Base-by-base conservation (phyloP, 2,113 vertebrate species). In the Pantherophis guttatus region DNA sequence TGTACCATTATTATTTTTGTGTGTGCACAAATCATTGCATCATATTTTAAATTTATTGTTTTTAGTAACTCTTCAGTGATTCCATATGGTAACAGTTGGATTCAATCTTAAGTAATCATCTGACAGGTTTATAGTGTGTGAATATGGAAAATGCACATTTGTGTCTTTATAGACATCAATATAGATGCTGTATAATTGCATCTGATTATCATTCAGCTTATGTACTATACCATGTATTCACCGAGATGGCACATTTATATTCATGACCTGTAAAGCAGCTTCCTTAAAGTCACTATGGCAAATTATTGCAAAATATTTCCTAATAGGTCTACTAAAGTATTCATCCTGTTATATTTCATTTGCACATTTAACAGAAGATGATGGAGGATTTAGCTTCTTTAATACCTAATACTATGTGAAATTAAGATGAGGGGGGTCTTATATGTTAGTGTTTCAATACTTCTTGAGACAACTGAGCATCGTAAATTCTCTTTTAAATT, bases 401-500 rank as follows among this genome's bases (percentile, higher is more conserved):
- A 10, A 7, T 33, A 26, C 55, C 59, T 92, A 89, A 92, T 55
- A 88, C 13, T 88, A 88, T 26, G 48, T 50, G 65, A 52, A 54
- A 4, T 0, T 6, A 48, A 57, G 0, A 0, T 91, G 86, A 94
- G 0, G 4, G 70, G 58, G 91, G 17, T 17, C 93, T 75, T 52
- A 91, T 87, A 15, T 94, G 86, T n/a, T 81, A 90, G 88, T 44
- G 11, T 15, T 55, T 86, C 93, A 91, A 1, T 87, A 86, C 86
- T 53, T 81, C 90, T 57, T 29, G 29, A 55, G 54, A 55, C 23
- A 24, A 88, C 58, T 90, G 0, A 0, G 1, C 57, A 65, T 53
- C 90, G 94, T 91, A 90, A 85, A 6, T 0, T 95, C 52, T 39
- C 85, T 92, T 89, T 93, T 90, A 91, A 94, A 92, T 95, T n/a